Conservation (phyloP, 2,888 invertebrate genomes). For the Limnephilus auricula region DNA sequence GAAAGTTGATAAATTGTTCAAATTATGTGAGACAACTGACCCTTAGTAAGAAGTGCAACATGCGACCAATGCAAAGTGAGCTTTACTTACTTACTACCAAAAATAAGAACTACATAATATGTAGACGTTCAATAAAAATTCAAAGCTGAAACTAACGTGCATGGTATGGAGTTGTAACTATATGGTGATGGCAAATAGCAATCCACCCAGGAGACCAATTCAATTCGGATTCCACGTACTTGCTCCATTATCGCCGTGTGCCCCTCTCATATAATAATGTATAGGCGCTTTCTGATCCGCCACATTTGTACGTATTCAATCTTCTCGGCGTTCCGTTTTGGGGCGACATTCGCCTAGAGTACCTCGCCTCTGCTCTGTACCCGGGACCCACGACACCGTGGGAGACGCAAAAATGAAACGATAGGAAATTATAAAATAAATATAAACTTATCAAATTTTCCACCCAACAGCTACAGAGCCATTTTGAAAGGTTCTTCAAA, state of each 20-base stretch:
- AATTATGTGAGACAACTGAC: too few species aligned
- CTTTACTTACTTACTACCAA: not conserved
- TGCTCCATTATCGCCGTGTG: slow-evolving; percentile 47
- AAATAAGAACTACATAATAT: not conserved
- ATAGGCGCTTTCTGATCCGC: slow-evolving; percentile 66
- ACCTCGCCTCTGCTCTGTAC: slow-evolving; percentile 41
- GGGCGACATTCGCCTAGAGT: slow-evolving; percentile 65
- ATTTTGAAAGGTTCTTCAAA: too few species aligned
- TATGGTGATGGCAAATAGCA: not conserved
- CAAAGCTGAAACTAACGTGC: not conserved
- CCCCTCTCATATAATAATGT: slow-evolving; percentile 62
- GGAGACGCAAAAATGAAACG: not conserved
- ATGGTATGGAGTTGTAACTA: not conserved
- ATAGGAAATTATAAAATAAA: not conserved
- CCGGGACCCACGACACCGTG: not conserved
- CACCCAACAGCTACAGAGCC: too few species aligned
- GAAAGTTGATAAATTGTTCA: too few species aligned
- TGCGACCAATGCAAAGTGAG: not conserved
- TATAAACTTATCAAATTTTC: too few species aligned
- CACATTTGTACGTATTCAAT: slow-evolving; percentile 67
- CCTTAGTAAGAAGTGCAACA: too few species aligned
- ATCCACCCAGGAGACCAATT: slow-evolving; percentile 30
- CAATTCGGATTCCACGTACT: slow-evolving; percentile 13
- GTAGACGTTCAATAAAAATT: not conserved
- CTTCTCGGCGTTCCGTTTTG: slow-evolving; percentile 66